Evolutionary conservation across 2,113 vertebrate genomes (phyloP), one percentile per base, ranked within the genome.

Genomic region (Tupaia tana): DNA sequence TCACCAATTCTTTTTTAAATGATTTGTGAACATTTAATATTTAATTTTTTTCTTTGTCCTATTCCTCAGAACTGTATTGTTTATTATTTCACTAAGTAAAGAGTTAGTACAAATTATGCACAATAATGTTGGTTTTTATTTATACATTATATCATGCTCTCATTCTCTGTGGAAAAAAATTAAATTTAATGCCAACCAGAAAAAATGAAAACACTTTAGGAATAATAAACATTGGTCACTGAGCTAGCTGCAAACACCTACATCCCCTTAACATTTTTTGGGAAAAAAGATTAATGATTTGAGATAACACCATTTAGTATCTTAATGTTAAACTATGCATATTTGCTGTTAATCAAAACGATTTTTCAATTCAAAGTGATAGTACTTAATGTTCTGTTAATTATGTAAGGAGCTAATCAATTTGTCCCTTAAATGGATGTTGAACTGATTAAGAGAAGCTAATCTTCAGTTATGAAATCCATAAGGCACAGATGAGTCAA

Each of bases 391-490:
- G 88, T 93, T 97, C 94, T 97, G 90, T 95, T 98, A 98, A 97
- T 97, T 98, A 97, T 95, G 73, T 89, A 96, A 97, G 89, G 25
- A 95, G 85, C 64, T 97, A 97, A 98, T 97, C 86, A 94, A 82
- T 97, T 95, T 97, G 84, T 91, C 70, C 80, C 83, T 82, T 96
- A 97, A 96, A 97, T 90, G 92, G 80, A 80, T 97, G 74, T 95
- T 95, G 86, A 97, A 93, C 95, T 97, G 96, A 98, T 98, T 98
- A 97, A 94, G 93, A 96, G 91, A 96, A 94, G 96, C 90, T 96
- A 97, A 97, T 97, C 96, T 98, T 97, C 96, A 91, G 83, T 97
- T 97, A 95, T 81, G 91, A 97, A 98, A 97, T 96, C 93, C 91
- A 95, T 96, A 97, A 1, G 9, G 97, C 97, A 96, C 79, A 93